Conservation (phyloP, 2,888 invertebrate species). For the Cephonodes hylas region DNA sequence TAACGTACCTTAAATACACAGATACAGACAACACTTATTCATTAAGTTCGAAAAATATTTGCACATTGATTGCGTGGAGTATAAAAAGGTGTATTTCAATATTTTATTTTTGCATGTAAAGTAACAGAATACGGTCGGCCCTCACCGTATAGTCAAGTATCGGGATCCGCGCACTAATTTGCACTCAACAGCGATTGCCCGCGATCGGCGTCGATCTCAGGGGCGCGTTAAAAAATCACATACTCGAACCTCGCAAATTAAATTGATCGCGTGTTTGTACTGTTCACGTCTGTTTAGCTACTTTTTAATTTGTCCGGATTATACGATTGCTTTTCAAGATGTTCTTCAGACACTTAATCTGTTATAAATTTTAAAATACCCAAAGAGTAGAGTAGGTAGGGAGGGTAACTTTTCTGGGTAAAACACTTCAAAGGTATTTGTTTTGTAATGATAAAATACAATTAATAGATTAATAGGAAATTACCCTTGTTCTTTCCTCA, state of each 20-base stretch:
- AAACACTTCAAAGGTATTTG: too few relatives aligned
- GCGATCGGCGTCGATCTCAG: conserved; percentile 9
- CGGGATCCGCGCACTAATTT: conserved; percentile 28
- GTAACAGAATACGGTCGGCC: background rate
- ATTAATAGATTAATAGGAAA: too few relatives aligned
- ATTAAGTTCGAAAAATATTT: background rate
- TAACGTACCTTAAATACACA: too few relatives aligned
- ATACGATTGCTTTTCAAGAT: background rate
- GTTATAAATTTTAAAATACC: background rate
- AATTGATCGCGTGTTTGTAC: conserved; percentile 3
- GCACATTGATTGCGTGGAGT: background rate
- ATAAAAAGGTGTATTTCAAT: background rate
- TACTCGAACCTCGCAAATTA: conserved; percentile 13
- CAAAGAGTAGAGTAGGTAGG: too few relatives aligned
- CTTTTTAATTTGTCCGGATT: background rate
- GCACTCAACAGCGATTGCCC: conserved; percentile 27
- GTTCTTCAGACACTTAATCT: background rate
- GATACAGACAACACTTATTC: too few relatives aligned
- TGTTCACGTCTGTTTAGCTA: background rate
- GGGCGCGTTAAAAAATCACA: background rate
- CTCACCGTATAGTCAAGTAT: conserved; percentile 1
- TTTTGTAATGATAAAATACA: too few relatives aligned
- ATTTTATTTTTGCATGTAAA: background rate
- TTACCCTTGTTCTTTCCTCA: too few relatives aligned
- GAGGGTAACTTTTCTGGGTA: too few relatives aligned